phyloP scores from a whole-genome alignment of 2,113 vertebrate species.

The Phoxinus phoxinus region DNA sequence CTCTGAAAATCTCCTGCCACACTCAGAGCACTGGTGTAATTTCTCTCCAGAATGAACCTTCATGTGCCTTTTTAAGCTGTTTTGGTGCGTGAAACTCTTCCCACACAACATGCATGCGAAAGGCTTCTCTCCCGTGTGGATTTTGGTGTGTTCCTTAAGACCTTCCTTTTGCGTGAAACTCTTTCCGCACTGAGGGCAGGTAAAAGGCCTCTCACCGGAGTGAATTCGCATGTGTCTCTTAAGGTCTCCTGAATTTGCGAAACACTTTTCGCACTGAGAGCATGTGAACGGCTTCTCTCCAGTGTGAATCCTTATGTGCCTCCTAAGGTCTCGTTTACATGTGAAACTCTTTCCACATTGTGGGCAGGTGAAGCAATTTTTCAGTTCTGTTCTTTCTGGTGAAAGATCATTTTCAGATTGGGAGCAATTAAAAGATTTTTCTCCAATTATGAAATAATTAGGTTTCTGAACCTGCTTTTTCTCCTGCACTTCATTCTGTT shows the following conservation, averaged over 20 bases:
- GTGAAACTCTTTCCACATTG: slow-evolving; percentile 10
- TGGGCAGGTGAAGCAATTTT: neutral
- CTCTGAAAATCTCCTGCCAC: slow-evolving; percentile 4
- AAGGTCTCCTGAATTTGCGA: slow-evolving; percentile 19
- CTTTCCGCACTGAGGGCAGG: slow-evolving; percentile 11
- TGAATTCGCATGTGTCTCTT: slow-evolving; percentile 11
- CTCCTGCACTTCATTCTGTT: neutral
- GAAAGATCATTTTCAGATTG: neutral
- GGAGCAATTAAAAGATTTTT: neutral
- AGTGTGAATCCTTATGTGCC: neutral
- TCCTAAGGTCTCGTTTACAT: neutral
- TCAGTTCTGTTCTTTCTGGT: neutral
- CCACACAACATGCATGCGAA: neutral
- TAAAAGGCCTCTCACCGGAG: slow-evolving; percentile 1
- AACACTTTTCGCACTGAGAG: neutral
- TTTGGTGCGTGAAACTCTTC: slow-evolving; percentile 17
- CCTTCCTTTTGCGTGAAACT: slow-evolving; percentile 20
- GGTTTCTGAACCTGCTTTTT: neutral
- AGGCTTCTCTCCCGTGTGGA: neutral
- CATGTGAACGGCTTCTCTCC: neutral
- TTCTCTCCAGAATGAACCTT: slow-evolving; percentile 22
- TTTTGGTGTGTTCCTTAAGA: slow-evolving; percentile 2
- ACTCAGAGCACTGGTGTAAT: slow-evolving; percentile 5
- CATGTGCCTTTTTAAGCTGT: slow-evolving; percentile 4
- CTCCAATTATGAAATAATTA: neutral